phyloP scores from a whole-genome alignment of 2,888 invertebrate species.

The Bembecia ichneumoniformis region DNA sequence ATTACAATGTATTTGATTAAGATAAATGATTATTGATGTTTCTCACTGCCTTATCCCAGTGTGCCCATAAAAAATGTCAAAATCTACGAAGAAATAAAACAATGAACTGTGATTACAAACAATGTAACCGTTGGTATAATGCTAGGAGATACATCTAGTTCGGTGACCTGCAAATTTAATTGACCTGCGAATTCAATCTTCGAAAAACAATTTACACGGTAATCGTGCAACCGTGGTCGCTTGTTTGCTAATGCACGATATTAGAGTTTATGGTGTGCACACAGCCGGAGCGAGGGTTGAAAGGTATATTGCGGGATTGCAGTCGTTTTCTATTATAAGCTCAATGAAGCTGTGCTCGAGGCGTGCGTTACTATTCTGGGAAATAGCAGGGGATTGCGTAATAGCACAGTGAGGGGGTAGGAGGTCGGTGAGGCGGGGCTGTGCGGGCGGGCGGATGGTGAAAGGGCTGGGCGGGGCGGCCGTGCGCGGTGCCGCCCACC shows the following conservation, averaged over 20 bases:
- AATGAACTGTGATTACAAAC: too few species aligned
- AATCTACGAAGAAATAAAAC: too few species aligned
- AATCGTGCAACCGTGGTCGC: constrained; percentile 36
- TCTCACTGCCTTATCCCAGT: too few species aligned
- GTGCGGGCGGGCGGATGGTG: constrained; percentile 58
- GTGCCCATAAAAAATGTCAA: too few species aligned
- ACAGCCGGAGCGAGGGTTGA: constrained; percentile 24
- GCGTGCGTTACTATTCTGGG: constrained; percentile 48
- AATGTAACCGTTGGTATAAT: too few species aligned
- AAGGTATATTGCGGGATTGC: constrained; percentile 22
- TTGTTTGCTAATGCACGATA: constrained; percentile 42
- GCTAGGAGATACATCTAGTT: too few species aligned
- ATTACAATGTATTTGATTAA: too few species aligned
- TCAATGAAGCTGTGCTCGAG: constrained; percentile 51
- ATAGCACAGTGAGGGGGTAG: constrained; percentile 47
- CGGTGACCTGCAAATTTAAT: constrained; percentile 19
- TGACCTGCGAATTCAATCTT: constrained; percentile 27
- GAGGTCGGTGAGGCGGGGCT: constrained; percentile 40
- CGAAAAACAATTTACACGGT: constrained; percentile 36
- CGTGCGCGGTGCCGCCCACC: constrained; percentile 58
- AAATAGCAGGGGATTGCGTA: constrained; percentile 47
- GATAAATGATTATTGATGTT: too few species aligned
- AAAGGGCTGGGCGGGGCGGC: constrained; percentile 67
- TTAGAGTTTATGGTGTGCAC: constrained; percentile 19
- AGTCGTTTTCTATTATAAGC: constrained; percentile 37